Evolutionary conservation across 2,888 invertebrate species (phyloP).

Genomic region (Noctua janthina): DNA sequence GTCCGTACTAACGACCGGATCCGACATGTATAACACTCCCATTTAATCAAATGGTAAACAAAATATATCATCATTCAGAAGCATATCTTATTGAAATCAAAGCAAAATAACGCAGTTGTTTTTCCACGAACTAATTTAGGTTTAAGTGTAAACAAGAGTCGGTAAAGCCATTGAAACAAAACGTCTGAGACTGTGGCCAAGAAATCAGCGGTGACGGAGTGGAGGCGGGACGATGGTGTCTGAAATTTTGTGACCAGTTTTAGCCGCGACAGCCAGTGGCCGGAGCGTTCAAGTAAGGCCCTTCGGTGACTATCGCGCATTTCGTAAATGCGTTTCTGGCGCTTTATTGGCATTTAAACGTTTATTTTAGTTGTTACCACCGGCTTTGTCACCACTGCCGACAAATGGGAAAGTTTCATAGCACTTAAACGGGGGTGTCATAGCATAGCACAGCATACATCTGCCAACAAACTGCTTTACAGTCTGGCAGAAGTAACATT

Average conservation of each 20-base stretch:
- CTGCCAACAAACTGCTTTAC: no score
- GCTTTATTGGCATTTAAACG: no score
- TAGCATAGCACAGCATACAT: no score
- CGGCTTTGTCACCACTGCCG: no score
- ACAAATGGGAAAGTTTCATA: no score
- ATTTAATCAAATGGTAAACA: background rate
- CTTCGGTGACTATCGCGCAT: background rate
- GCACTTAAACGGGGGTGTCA: no score
- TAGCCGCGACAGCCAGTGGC: no score
- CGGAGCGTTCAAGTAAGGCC: background rate
- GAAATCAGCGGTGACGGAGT: background rate
- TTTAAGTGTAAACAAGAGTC: conserved; percentile 66
- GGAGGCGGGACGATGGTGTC: background rate
- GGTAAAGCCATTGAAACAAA: conserved; percentile 63
- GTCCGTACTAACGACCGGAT: no score
- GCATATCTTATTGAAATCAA: conserved; percentile 44
- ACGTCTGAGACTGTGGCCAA: conserved; percentile 38
- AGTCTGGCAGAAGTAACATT: no score
- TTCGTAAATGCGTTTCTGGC: no score
- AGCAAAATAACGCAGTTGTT: conserved; percentile 49
- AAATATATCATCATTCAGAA: background rate
- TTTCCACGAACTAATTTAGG: conserved; percentile 65
- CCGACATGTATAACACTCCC: no score
- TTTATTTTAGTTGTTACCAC: no score
- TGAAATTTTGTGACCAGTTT: background rate